These are phyloP conservation scores for Myrmophylax atrothorax DNA, from an alignment of 2,113 vertebrate species.

Conservation along the genomic window DNA sequence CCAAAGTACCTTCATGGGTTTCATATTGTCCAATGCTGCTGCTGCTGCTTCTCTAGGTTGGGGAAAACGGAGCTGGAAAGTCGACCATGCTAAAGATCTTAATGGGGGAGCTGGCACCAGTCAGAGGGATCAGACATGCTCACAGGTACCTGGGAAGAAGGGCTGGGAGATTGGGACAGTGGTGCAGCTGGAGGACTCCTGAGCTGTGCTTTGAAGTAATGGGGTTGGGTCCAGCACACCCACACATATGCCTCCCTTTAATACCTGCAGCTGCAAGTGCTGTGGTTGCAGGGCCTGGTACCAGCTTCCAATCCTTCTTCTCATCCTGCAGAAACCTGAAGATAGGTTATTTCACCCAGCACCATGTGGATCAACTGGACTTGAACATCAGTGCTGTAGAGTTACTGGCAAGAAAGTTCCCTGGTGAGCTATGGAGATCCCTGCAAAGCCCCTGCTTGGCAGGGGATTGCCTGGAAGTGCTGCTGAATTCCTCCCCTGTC, in stretches of 20 bases:
- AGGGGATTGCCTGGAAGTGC: not conserved
- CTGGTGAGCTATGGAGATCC: conserved; percentile 76
- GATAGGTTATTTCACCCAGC: conserved; percentile 97
- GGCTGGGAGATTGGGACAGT: not conserved
- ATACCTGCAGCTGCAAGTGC: not conserved
- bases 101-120: conserved; percentile 90
- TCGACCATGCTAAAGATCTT: conserved; percentile 94
- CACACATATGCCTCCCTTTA: not conserved
- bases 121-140: conserved; percentile 86
- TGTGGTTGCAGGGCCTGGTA: not conserved
- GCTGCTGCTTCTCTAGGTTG: conserved; percentile 81
- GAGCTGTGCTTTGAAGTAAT: not conserved
- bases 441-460: not conserved
- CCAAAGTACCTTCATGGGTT: not conserved
- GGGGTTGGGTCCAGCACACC: not conserved
- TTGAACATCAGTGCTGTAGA: conserved; percentile 93
- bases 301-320: not conserved
- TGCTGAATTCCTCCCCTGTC: not conserved
- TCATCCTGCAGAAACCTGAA: conserved; percentile 87
- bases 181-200: not conserved
- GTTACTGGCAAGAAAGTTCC: conserved; percentile 90
- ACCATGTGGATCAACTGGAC: conserved; percentile 97
- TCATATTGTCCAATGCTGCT: not conserved
- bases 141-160: conserved; percentile 83
- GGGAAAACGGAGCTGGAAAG: conserved; percentile 96